A percentile compares a stretch with the other conserved stretches of the same genome.
Conservation (phyloP, 2,888 invertebrate genomes). For the Cordilura impudica region DNA sequence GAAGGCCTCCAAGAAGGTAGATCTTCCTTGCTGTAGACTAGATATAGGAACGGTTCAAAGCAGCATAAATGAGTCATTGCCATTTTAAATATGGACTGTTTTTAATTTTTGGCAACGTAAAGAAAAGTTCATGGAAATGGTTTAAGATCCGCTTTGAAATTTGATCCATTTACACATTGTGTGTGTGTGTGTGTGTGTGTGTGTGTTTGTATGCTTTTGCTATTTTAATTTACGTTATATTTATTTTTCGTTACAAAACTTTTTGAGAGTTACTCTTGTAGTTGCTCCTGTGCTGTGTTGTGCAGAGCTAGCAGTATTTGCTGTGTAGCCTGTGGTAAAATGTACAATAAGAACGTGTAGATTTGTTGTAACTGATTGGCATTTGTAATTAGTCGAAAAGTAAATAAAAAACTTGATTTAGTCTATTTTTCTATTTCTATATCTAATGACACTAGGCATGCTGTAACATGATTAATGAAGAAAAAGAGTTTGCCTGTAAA, state of each 20-base stretch:
- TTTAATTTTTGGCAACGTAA: neutral
- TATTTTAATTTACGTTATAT: constrained; percentile 11
- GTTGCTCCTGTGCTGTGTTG: neutral
- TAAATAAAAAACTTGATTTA: constrained; percentile 71
- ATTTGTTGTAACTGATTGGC: constrained; percentile 73
- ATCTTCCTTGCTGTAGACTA: no score
- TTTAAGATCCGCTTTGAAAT: constrained; percentile 42
- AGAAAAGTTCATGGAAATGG: neutral
- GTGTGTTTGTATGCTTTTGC: constrained; percentile 19
- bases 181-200: constrained; percentile 23
- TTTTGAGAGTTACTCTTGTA: constrained; percentile 34
- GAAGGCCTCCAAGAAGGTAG: no score
- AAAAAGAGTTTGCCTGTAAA: constrained; percentile 52
- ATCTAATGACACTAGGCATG: constrained; percentile 44
- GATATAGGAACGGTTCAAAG: no score
- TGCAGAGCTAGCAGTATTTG: neutral
- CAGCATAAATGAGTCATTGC: no score
- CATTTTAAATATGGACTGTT: no score
- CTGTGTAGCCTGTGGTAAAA: constrained; percentile 54
- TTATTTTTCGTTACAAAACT: constrained; percentile 24
- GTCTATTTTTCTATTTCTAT: constrained; percentile 56
- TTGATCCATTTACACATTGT: constrained; percentile 53
- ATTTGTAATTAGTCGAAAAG: constrained; percentile 75
- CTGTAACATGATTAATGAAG: constrained; percentile 59
- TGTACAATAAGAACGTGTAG: constrained; percentile 58